Evolutionary conservation across 2,888 invertebrate species (phyloP).

Genomic region (Trisateles emortualis): DNA sequence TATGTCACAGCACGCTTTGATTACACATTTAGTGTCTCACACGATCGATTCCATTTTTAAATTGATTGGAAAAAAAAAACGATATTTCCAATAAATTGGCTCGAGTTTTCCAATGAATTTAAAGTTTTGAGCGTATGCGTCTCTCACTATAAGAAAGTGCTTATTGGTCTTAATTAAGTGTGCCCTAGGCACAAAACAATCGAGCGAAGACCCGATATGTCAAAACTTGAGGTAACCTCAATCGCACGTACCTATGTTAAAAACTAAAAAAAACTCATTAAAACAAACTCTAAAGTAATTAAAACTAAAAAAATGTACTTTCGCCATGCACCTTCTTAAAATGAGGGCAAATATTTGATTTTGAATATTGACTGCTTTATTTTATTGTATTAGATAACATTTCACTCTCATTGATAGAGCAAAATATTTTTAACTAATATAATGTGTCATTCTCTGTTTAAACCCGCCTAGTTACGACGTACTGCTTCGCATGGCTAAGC

Average conservation of each 20-base stretch:
- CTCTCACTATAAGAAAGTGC: slow-evolving; percentile 56
- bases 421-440: too few relatives aligned
- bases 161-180: slow-evolving; percentile 48
- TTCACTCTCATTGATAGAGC: too few relatives aligned
- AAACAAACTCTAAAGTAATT: slow-evolving; percentile 43
- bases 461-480: too few relatives aligned
- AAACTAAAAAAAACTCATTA: slow-evolving; percentile 46
- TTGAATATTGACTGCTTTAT: slow-evolving; percentile 46
- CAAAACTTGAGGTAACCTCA: slow-evolving; percentile 62
- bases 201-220: slow-evolving; percentile 56
- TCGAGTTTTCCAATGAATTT: slow-evolving; percentile 37
- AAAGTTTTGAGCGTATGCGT: slow-evolving; percentile 38
- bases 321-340: slow-evolving; percentile 51
- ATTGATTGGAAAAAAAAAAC: slow-evolving; percentile 35
- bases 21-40: slow-evolving; percentile 49
- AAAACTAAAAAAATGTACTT: slow-evolving; percentile 68
- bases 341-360: slow-evolving; percentile 39
- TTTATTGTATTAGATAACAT: neutral
- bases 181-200: slow-evolving; percentile 58
- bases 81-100: neutral
- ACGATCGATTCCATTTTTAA: slow-evolving; percentile 35
- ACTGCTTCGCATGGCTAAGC: too few relatives aligned
- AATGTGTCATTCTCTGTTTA: too few relatives aligned
- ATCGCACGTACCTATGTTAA: slow-evolving; percentile 45
- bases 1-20: slow-evolving; percentile 84